Evolutionary conservation across 92 coral and sea anemone species (phyloP).

Genomic region (Meandrina meandrites): DNA sequence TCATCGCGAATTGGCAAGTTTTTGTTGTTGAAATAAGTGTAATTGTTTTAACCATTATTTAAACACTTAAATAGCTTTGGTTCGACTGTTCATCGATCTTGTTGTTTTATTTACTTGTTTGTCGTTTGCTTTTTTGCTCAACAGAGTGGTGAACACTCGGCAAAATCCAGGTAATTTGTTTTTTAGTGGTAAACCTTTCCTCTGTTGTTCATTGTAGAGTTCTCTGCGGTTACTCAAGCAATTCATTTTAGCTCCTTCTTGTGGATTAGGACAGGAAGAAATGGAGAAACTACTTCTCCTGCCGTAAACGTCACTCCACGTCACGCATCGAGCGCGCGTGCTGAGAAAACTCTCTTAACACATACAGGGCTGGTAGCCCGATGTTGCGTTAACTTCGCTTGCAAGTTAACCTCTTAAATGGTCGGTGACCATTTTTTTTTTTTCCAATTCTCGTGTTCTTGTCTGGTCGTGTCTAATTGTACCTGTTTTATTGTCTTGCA

Average conservation of each 20-base stretch:
- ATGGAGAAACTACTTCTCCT: too few relatives aligned
- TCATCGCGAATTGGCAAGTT: too few relatives aligned
- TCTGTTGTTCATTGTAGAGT: background rate
- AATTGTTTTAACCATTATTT: background rate
- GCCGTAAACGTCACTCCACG: too few relatives aligned
- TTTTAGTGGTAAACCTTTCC: background rate
- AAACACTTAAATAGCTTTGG: background rate
- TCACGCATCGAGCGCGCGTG: too few relatives aligned
- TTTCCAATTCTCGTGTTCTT: too few relatives aligned
- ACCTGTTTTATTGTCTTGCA: background rate
- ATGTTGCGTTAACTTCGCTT: too few relatives aligned
- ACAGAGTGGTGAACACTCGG: constrained; percentile 17
- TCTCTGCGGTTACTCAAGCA: background rate
- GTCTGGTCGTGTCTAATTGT: background rate
- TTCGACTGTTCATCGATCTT: background rate
- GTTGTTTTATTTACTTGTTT: background rate
- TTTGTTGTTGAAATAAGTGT: background rate
- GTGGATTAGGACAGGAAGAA: too few relatives aligned
- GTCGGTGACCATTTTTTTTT: too few relatives aligned
- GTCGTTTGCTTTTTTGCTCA: background rate
- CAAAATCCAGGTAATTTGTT: constrained; percentile 12
- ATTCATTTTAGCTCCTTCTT: too few relatives aligned
- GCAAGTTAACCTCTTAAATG: too few relatives aligned
- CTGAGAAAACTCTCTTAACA: too few relatives aligned
- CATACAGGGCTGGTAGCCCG: too few relatives aligned